Evolutionary conservation across 2,797 vertebrate species (phyloP).

Genomic region (Dendrocincla tyrannina): DNA sequence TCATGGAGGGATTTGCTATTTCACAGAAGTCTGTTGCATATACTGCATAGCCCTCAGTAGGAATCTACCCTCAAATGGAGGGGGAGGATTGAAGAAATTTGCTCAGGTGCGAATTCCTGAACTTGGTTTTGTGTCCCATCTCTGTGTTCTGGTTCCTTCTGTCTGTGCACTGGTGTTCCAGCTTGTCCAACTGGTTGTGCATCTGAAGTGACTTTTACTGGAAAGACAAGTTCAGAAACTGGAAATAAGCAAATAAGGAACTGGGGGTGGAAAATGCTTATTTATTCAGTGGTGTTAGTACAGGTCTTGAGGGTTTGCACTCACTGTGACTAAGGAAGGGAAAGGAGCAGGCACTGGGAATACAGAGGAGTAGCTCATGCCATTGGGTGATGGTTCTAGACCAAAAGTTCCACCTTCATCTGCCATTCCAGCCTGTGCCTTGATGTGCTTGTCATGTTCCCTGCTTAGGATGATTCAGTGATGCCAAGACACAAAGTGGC

Average conservation of each 20-base stretch:
- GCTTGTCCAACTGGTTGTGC: neutral
- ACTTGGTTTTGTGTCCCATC: neutral
- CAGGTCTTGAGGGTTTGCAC: neutral
- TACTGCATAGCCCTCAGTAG: neutral
- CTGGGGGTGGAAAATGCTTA: neutral
- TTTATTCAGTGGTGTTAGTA: neutral
- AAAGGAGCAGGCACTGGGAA: neutral
- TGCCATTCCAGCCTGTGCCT: neutral
- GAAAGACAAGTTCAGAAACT: neutral
- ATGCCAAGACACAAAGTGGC: neutral
- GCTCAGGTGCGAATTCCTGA: neutral
- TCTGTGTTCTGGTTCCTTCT: neutral
- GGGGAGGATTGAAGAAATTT: neutral
- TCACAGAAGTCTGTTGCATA: neutral
- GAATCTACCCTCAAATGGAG: neutral
- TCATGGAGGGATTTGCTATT: neutral
- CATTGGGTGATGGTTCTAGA: neutral
- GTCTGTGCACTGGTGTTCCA: neutral
- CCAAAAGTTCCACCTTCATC: neutral
- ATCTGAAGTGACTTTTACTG: neutral
- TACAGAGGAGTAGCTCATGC: neutral
- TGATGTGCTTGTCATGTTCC: accelerated
- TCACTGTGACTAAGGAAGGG: neutral
- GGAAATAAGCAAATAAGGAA: neutral
- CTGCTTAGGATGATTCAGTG: neutral